Evolutionary conservation across 92 coral and sea anemone species (phyloP).

Genomic region (Zoanthus gigantus): DNA sequence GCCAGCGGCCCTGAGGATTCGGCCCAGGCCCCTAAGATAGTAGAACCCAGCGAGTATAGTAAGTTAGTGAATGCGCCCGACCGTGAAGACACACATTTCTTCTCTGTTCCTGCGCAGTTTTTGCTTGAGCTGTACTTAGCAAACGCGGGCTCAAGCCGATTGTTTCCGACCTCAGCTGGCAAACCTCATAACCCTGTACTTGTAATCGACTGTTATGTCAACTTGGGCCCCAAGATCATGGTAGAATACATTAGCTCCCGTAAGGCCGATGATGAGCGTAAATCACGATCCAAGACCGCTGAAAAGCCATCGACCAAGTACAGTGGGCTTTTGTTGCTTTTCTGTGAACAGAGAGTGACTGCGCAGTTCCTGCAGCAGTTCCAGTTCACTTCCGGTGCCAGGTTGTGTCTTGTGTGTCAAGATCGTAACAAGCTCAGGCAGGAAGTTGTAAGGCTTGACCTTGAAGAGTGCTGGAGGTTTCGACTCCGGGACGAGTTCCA

Average conservation of each 20-base stretch:
- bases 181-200: conserved; percentile 83
- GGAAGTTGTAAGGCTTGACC: conserved; percentile 95
- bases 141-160: conserved; percentile 78
- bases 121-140: conserved; percentile 93
- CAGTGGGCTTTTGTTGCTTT: conserved; percentile 91
- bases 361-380: conserved; percentile 84
- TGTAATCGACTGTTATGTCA: conserved; percentile 85
- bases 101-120: conserved; percentile 90
- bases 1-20: conserved; percentile 62
- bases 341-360: conserved; percentile 76
- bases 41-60: conserved; percentile 56
- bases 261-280: conserved; percentile 55
- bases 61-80: conserved; percentile 93
- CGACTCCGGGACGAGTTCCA: conserved; percentile 96
- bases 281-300: conserved; percentile 59
- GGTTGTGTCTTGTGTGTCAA: conserved; percentile 92
- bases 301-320: conserved; percentile 69
- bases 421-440: conserved; percentile 97
- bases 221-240: conserved; percentile 85
- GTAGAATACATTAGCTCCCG: conserved; percentile 87
- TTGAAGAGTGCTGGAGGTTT: conserved; percentile 98
- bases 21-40: conserved; percentile 44
- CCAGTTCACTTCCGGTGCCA: conserved; percentile 90
- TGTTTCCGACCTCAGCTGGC: conserved; percentile 87
- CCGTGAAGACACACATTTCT: conserved; percentile 82